A percentile compares a stretch with the other conserved stretches of the same genome.
Evolutionary conservation across 2,797 vertebrate species (phyloP).

Genomic region (Tapirus indicus): DNA sequence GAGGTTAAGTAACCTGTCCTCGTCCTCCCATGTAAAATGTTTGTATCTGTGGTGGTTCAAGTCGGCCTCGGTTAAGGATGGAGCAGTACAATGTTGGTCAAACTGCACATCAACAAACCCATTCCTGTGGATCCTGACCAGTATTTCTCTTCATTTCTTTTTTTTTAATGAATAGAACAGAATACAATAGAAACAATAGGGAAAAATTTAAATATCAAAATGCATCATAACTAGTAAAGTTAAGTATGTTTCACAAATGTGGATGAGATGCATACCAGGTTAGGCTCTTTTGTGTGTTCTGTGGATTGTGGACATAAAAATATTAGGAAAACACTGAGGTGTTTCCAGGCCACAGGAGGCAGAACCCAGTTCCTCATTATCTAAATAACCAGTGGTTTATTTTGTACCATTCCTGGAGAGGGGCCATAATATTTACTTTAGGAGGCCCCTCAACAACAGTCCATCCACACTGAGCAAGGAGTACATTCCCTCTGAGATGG

Average conservation of each 20-base stretch:
- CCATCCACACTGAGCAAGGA: background rate
- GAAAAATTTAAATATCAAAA: background rate
- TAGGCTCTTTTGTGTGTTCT: background rate
- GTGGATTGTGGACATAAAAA: background rate
- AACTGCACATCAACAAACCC: fast-evolving
- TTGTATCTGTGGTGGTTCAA: background rate
- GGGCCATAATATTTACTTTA: conserved; percentile 59
- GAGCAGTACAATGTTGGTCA: background rate
- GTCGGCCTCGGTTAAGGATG: background rate
- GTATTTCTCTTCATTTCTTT: background rate
- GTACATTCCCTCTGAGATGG: background rate
- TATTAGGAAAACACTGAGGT: conserved; percentile 39
- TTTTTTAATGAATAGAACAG: background rate
- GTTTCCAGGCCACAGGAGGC: conserved; percentile 56
- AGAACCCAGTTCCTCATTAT: conserved; percentile 3
- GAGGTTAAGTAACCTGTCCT: background rate
- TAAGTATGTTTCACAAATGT: background rate
- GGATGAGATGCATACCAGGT: background rate
- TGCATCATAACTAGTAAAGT: background rate
- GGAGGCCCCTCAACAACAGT: background rate
- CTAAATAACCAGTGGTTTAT: conserved; percentile 63
- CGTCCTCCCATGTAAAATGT: background rate
- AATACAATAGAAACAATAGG: background rate
- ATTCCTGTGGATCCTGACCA: background rate
- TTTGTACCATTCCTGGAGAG: conserved; percentile 43